These are phyloP conservation scores for Coptodon bakossiorum DNA, from an alignment of 2,113 vertebrate genomes.

Conservation along the genomic window DNA sequence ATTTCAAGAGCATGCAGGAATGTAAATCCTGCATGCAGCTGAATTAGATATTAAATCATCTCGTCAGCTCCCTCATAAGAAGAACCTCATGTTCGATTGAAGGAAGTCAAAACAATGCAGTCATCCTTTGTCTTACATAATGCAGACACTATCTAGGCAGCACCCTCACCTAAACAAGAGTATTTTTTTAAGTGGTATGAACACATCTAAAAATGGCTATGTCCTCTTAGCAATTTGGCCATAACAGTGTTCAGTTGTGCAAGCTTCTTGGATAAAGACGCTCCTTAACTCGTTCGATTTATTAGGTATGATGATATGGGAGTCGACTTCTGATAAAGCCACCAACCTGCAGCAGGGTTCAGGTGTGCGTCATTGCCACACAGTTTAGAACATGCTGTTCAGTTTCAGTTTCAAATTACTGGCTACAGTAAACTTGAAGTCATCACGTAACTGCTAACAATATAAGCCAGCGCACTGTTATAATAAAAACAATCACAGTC, in stretches of 20 bases:
- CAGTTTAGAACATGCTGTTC: not conserved
- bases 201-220: not conserved
- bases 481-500: not conserved
- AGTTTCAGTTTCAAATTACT: not conserved
- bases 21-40: not conserved
- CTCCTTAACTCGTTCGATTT: not conserved
- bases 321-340: not conserved
- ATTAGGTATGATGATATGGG: not conserved
- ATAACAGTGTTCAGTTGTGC: not conserved
- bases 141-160: not conserved
- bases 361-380: not conserved
- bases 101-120: not conserved
- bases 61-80: fast-evolving
- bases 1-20: not conserved
- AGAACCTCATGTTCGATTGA: fast-evolving
- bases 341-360: not conserved
- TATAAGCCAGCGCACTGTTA: not conserved
- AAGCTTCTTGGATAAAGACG: not conserved
- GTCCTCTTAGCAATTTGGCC: not conserved
- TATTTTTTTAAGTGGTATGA: not conserved
- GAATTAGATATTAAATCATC: not conserved
- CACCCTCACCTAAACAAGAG: not conserved
- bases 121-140: fast-evolving
- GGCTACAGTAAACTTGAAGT: not conserved
- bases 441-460: not conserved